Evolutionary conservation across 2,888 invertebrate species (phyloP), one percentile per base, ranked within the genome.

Genomic region (Druceiella hillmani): DNA sequence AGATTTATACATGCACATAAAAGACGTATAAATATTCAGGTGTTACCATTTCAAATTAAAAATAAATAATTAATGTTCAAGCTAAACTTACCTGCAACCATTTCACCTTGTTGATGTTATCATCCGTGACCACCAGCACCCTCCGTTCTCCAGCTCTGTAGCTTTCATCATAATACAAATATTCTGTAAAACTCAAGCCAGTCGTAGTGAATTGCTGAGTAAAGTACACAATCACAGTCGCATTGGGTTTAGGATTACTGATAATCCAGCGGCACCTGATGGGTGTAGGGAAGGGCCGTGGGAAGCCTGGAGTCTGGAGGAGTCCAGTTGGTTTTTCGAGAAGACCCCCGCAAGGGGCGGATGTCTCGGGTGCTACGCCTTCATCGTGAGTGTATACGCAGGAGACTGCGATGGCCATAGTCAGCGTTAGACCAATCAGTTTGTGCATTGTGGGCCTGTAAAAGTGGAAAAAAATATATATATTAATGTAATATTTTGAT

Each of bases 191-290:
- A 31, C 76, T 79, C 5, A 87, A 62, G 0, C 87, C 88, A 52
- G 83, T 81, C 50, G 83, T 80, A 27, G 88, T 84, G 67, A 86
- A 93, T 51, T 89, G 78, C 57, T 93, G 92, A 2, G 90, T 91
- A 51, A 93, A 77, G 58, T 92, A 92, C 47, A 93, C 76, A 47
- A 87, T 79, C 55, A 92, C 89, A 33, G 84, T 81, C 6, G 81
- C 77, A 51, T 83, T 83, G 40, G 72, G 71, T 45, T 84, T 81
- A n/a, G 85, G 82, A 55, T 89, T 86, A 42, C 67, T 64, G 56
- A 93, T 87, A 40, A 92, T 75, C 92, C 92, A 93, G 50, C 82
- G 78, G 60, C 92, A 92, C 50, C 78, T 78, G 43, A 91, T 81
- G 10, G 93, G 93, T 26, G 87, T 83, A 4, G 77, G 72, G 61